Conservation (phyloP, 2,797 vertebrate genomes). For the Discoglossus pictus region DNA sequence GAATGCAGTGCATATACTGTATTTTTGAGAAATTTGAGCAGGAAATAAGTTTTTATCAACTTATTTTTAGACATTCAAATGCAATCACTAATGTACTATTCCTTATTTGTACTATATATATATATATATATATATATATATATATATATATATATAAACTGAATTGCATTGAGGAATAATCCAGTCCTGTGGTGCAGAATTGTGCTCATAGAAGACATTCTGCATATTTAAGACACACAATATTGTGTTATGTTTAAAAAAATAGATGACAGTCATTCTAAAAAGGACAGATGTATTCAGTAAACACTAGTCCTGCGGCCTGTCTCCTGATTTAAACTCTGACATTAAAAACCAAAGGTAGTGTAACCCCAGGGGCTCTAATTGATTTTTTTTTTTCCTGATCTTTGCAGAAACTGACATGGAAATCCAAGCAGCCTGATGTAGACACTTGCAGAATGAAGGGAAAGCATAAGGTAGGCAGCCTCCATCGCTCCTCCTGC, state of each 20-base stretch:
- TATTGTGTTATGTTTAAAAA: conserved; percentile 4
- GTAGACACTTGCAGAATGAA: conserved; percentile 99
- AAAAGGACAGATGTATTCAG: conserved; percentile 61
- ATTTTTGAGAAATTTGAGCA: too few relatives aligned
- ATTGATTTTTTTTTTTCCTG: conserved; percentile 68
- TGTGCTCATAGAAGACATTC: too few relatives aligned
- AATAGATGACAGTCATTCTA: conserved; percentile 59
- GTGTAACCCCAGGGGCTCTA: conserved; percentile 59
- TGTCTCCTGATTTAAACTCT: conserved; percentile 58
- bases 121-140: too few relatives aligned
- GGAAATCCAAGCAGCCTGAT: conserved; percentile 96
- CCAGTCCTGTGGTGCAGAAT: too few relatives aligned
- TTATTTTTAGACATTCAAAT: too few relatives aligned
- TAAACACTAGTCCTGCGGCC: conserved; percentile 60
- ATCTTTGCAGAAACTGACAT: conserved; percentile 91
- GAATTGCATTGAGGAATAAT: too few relatives aligned
- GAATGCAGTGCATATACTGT: too few relatives aligned
- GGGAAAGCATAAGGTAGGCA: conserved; percentile 95
- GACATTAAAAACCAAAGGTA: conserved; percentile 66
- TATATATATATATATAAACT: too few relatives aligned
- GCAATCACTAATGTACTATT: too few relatives aligned
- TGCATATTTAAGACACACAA: background rate
- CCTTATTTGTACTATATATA: too few relatives aligned
- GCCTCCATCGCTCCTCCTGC: conserved; percentile 68
- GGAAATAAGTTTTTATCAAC: too few relatives aligned